Base-by-base conservation (phyloP, 2,888 invertebrate species). In the Alloscopus bannaensis region DNA sequence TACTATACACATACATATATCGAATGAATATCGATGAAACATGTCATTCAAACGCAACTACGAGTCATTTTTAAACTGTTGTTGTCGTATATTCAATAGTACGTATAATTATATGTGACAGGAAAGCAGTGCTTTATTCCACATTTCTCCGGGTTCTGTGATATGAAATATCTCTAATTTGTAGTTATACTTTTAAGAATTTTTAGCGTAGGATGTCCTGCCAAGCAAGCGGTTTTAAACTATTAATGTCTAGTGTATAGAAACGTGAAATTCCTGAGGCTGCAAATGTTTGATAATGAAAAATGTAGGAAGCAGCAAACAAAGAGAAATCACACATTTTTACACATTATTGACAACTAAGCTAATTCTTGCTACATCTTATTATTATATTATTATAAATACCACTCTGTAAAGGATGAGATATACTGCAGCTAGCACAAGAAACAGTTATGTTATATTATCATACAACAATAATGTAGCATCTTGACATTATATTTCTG, bases 71-170 rank as follows among this genome's bases (percentile, higher is more conserved):
- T 59, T 24, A 65, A 55, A 16, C 57, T 31, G 64, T 29, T 59
- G 6, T 62, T n/a, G n/a, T n/a, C n/a, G n/a, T n/a, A n/a, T n/a
- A n/a, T n/a, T n/a, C n/a, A 55, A 42, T 29, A n/a, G 47, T 57
- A 52, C n/a, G n/a, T 16, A 59, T 55, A n/a, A 26, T 55, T 55
- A 24, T 55, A 26, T 55, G 22, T 45, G 16, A 57, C 55, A 60
- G 65, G 76, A 76, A 76, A 76, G 76, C 76, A 76, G 76, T 76
- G 76, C 76, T 76, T 76, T 76, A 76, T 65, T 36, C 36, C 6
- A 36, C 13, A 40, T 75, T 76, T 68, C 76, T 68, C 76, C 59
- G 59, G 62, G 60, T 76, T 76, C 76, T 76, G 76, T 76, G 76
- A 76, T 76, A 76, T 75, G 31, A 75, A 40, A 64, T 55, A 55